Evolutionary conservation across 1,140 invertebrate species (phyloP).

Genomic region (Temnothorax longispinosus): DNA sequence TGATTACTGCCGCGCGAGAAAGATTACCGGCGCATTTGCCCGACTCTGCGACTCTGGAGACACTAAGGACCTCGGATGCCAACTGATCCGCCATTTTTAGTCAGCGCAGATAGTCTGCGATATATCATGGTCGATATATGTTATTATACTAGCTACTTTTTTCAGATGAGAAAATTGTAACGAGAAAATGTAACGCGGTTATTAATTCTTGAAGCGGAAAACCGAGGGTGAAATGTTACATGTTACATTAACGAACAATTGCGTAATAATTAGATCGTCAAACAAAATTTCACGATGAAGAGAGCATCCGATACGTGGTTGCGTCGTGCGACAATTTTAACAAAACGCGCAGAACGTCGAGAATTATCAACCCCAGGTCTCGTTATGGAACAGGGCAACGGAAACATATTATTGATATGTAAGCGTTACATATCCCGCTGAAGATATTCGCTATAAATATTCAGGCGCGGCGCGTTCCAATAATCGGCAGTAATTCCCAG

Average conservation of each 20-base stretch:
- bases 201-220: too few species aligned
- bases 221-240: neutral
- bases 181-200: too few species aligned
- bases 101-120: neutral
- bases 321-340: neutral
- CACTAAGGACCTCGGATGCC: neutral
- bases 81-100: neutral
- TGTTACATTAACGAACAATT: neutral
- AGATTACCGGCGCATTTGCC: slow-evolving; percentile 17
- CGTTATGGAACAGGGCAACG: neutral
- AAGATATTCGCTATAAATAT: slow-evolving; percentile 38
- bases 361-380: neutral
- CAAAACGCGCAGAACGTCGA: neutral
- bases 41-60: neutral
- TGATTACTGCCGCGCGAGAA: slow-evolving; percentile 53
- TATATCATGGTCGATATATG: neutral
- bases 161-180: neutral
- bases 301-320: neutral
- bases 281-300: neutral
- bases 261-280: neutral
- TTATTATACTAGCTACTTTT: neutral
- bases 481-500: slow-evolving; percentile 30
- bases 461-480: slow-evolving; percentile 5
- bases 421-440: neutral
- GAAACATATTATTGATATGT: neutral